These are phyloP conservation scores for Eupelmus urozonus DNA, from an alignment of 2,888 invertebrate species.

Conservation along the genomic window DNA sequence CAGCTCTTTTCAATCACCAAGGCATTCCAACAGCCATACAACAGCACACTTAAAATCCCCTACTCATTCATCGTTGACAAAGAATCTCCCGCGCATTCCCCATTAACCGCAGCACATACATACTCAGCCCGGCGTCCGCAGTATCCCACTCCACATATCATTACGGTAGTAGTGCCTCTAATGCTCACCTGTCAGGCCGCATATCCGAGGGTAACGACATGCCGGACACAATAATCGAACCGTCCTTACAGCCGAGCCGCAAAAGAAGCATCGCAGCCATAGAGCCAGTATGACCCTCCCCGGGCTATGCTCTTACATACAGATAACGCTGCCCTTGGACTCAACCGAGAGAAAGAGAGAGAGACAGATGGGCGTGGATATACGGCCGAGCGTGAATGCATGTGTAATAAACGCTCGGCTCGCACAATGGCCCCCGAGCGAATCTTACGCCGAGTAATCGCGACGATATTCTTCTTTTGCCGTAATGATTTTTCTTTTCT, in stretches of 20 bases:
- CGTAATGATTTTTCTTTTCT: not conserved
- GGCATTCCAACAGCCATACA: no score
- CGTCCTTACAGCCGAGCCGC: no score
- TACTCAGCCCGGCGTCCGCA: no score
- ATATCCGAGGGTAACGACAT: conserved; percentile 22
- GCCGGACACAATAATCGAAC: conserved; percentile 43
- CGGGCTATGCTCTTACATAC: no score
- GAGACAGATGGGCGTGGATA: conserved; percentile 27
- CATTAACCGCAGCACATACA: no score
- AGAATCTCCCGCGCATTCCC: not conserved
- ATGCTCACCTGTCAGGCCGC: conserved; percentile 38
- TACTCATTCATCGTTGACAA: not conserved
- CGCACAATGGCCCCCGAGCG: conserved; percentile 10
- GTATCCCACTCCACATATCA: no score
- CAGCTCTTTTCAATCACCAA: no score
- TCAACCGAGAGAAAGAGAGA: no score
- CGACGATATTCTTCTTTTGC: not conserved
- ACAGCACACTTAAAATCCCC: no score
- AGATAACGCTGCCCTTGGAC: conserved; percentile 36
- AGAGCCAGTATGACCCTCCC: no score
- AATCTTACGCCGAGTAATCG: not conserved
- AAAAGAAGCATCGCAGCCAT: no score
- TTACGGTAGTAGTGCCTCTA: conserved; percentile 44
- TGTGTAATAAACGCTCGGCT: conserved; percentile 41
- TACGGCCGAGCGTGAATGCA: conserved; percentile 41